phyloP scores from a whole-genome alignment of 2,888 invertebrate species.

The Taenaris catops region DNA sequence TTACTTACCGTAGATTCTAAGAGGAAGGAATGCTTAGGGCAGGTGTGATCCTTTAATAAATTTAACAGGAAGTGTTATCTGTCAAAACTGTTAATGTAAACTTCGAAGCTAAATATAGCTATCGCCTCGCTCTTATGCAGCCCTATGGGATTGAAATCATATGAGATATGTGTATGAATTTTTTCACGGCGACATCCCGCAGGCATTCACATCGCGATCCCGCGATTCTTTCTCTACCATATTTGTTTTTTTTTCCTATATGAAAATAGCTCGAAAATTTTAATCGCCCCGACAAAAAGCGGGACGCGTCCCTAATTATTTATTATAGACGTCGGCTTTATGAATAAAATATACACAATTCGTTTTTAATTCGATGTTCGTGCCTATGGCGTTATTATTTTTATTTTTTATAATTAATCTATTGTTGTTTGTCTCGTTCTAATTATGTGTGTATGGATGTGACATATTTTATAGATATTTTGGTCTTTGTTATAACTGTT shows the following conservation, averaged over 20 bases:
- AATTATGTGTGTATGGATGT: no score
- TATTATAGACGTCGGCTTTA: slow-evolving; percentile 36
- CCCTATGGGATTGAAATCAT: slow-evolving; percentile 22
- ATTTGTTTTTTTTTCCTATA: slow-evolving; percentile 50
- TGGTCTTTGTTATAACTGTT: no score
- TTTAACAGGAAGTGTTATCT: no score
- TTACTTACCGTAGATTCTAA: no score
- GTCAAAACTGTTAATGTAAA: no score
- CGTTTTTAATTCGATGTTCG: slow-evolving; percentile 22
- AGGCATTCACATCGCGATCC: slow-evolving; percentile 36
- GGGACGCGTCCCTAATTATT: slow-evolving; percentile 38
- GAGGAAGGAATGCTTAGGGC: no score
- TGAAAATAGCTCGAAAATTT: slow-evolving; percentile 40
- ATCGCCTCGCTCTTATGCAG: slow-evolving; percentile 7
- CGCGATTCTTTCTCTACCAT: slow-evolving; percentile 39
- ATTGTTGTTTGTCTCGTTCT: no score
- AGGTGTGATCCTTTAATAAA: no score
- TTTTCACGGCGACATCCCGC: slow-evolving; percentile 33
- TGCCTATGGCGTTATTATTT: slow-evolving; percentile 3
- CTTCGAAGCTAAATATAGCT: no score
- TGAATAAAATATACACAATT: slow-evolving; percentile 32
- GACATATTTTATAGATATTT: no score
- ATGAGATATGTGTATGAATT: slow-evolving; percentile 27
- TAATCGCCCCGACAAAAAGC: slow-evolving; percentile 40
- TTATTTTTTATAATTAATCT: no score